Conservation (phyloP, 2,888 invertebrate genomes). For the Acleris cristana region DNA sequence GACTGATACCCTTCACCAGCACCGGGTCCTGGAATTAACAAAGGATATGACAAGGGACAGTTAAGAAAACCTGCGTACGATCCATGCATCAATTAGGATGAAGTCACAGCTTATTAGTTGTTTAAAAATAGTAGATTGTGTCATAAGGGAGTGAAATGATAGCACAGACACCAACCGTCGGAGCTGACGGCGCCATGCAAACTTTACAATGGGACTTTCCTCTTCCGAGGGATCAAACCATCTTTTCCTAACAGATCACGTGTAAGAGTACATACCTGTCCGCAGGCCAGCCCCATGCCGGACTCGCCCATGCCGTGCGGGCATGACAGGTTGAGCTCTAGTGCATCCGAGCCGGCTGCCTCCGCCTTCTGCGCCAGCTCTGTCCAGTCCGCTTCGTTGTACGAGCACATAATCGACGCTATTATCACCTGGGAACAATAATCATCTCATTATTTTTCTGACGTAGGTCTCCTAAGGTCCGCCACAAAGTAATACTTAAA, state of each 20-base stretch:
- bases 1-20: constrained; percentile 93
- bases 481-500: neutral
- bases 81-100: too few species aligned
- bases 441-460: neutral
- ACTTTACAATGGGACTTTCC: too few species aligned
- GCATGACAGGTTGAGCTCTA: constrained; percentile 98
- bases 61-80: too few species aligned
- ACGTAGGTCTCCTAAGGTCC: neutral
- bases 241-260: neutral
- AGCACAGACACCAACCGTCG: too few species aligned
- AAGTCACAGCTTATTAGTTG: too few species aligned
- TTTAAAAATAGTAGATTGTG: too few species aligned
- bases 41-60: too few species aligned
- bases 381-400: constrained; percentile 94
- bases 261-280: constrained; percentile 86
- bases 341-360: constrained; percentile 94
- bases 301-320: constrained; percentile 99
- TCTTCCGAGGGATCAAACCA: too few species aligned
- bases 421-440: constrained; percentile 87
- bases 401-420: constrained; percentile 98
- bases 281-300: constrained; percentile 99
- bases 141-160: too few species aligned
- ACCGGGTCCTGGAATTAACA: constrained; percentile 87
- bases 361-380: constrained; percentile 90
- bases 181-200: too few species aligned